Evolutionary conservation across 1,140 invertebrate genomes (phyloP).

Genomic region (Cheumatopsyche charites): DNA sequence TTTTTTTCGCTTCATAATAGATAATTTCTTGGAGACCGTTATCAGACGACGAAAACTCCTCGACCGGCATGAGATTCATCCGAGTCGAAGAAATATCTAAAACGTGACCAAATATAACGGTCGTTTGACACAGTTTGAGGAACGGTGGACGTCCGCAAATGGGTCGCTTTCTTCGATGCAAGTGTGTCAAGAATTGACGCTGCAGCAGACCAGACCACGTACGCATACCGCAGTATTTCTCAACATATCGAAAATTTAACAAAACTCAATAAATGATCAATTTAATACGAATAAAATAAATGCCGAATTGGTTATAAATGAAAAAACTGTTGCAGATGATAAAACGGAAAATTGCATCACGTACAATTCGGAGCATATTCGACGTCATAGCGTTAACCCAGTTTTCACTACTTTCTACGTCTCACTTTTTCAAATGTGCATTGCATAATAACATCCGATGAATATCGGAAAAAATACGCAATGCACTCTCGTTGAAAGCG

Average conservation of each 20-base stretch:
- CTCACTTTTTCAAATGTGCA: not conserved
- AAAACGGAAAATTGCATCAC: slow-evolving; percentile 14
- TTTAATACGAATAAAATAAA: no score
- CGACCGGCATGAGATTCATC: no score
- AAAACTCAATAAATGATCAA: not conserved
- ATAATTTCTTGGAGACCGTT: no score
- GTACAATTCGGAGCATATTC: not conserved
- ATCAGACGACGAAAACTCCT: no score
- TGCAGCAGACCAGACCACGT: slow-evolving; percentile 1
- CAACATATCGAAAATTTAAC: not conserved
- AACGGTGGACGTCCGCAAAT: slow-evolving; percentile 1
- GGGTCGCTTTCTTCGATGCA: slow-evolving; percentile 17
- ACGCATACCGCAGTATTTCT: not conserved
- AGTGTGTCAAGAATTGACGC: slow-evolving; percentile 20
- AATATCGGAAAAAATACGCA: no score
- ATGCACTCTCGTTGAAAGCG: not conserved
- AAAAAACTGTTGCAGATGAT: not conserved
- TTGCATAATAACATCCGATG: not conserved
- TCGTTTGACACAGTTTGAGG: not conserved
- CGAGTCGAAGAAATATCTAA: no score
- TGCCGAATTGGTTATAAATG: no score
- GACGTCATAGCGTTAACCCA: not conserved
- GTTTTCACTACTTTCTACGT: slow-evolving; percentile 9
- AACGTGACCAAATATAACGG: not conserved
- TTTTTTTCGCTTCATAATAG: no score